Percentiles rank a stretch among this genome's conserved stretches.
These are phyloP conservation scores for Sminthurides aquaticus DNA, from an alignment of 2,888 invertebrate species.

Conservation along the genomic window DNA sequence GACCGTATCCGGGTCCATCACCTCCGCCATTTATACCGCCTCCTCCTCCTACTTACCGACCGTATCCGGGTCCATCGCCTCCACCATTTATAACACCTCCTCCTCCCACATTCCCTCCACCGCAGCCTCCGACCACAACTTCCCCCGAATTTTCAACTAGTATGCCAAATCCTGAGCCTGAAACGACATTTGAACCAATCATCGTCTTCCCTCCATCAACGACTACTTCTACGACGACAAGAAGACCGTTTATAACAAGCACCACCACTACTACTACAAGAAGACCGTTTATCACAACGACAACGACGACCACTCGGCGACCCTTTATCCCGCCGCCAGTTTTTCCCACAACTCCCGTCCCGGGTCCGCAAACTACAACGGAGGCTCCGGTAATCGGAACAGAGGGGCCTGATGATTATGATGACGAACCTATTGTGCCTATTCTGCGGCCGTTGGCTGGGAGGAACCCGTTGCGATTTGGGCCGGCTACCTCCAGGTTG, in stretches of 20 bases:
- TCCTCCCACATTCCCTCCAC: not conserved
- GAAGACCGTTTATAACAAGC: not conserved
- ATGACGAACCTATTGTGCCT: conserved; percentile 3
- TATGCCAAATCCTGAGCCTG: too few relatives aligned
- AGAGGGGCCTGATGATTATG: conserved; percentile 14
- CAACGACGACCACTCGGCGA: not conserved
- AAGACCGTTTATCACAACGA: not conserved
- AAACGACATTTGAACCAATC: too few relatives aligned
- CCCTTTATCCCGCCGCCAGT: not conserved
- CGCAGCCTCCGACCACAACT: not conserved
- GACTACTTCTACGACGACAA: not conserved
- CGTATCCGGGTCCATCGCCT: not conserved
- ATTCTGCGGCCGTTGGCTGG: not conserved
- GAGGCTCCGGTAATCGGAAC: conserved; percentile 5
- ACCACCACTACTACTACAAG: conserved; percentile 1
- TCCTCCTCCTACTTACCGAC: not conserved
- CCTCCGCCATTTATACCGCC: not conserved
- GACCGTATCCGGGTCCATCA: not conserved
- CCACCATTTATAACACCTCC: not conserved
- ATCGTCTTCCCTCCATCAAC: not conserved
- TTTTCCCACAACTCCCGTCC: not conserved
- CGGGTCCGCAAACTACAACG: conserved; percentile 1
- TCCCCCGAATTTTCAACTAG: not conserved
- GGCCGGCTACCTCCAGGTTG: too few relatives aligned
- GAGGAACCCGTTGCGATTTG: not conserved